These are phyloP conservation scores for Slavum lentiscoides DNA, from an alignment of 2,888 invertebrate genomes.

Conservation along the genomic window DNA sequence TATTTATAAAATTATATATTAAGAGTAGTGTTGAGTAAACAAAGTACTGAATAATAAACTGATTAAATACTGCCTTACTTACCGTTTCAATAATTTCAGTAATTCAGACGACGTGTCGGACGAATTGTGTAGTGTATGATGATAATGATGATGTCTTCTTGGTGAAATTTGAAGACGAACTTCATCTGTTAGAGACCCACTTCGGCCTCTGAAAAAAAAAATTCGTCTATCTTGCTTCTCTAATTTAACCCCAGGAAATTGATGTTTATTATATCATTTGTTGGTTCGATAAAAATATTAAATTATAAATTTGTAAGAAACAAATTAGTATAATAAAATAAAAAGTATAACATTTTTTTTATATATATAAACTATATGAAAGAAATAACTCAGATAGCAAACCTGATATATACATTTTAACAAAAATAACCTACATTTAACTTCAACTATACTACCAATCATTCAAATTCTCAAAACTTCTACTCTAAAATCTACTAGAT, in stretches of 20 bases:
- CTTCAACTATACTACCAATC: slow-evolving; percentile 33
- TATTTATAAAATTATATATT: not conserved
- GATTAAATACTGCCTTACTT: not conserved
- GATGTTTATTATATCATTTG: not conserved
- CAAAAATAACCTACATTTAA: slow-evolving; percentile 2
- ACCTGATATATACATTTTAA: slow-evolving; percentile 12
- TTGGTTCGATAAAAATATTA: not conserved
- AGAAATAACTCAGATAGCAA: slow-evolving; percentile 11
- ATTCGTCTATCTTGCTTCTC: slow-evolving; percentile 15
- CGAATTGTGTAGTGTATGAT: slow-evolving; percentile 34
- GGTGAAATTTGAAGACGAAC: slow-evolving; percentile 47
- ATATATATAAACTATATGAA: slow-evolving; percentile 9
- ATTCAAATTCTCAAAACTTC: slow-evolving; percentile 20
- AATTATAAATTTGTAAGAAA: not conserved
- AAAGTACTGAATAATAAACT: not conserved
- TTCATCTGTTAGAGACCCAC: slow-evolving; percentile 51
- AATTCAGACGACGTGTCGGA: slow-evolving; percentile 43
- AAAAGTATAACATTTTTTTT: not conserved
- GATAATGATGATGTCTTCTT: slow-evolving; percentile 44
- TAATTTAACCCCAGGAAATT: not conserved
- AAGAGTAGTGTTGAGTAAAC: not conserved
- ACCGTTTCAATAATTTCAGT: slow-evolving; percentile 49
- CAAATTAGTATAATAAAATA: not conserved
- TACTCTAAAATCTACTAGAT: slow-evolving; percentile 30
- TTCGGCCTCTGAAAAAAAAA: slow-evolving; percentile 51